Evolutionary conservation across 1,140 invertebrate genomes (phyloP).

Genomic region (Orussus abietinus): DNA sequence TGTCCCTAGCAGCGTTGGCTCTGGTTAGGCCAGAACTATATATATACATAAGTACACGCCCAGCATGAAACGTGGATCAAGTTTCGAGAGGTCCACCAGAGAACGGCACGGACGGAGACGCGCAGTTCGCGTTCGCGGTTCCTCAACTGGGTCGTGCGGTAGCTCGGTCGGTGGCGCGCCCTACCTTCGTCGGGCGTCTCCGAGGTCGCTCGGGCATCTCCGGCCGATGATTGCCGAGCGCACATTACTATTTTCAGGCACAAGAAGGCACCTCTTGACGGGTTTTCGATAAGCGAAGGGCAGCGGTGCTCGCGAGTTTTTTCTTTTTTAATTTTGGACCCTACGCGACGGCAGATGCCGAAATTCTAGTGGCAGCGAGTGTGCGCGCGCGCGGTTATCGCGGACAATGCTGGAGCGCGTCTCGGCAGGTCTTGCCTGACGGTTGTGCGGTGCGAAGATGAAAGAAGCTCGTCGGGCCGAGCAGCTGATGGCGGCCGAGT

Average conservation of each 20-base stretch:
- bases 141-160: too few relatives aligned
- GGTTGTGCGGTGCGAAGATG: conserved; percentile 31
- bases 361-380: conserved; percentile 18
- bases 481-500: conserved; percentile 35
- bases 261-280: conserved; percentile 41
- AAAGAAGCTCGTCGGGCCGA: conserved; percentile 33
- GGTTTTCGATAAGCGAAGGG: conserved; percentile 42
- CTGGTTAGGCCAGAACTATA: too few relatives aligned
- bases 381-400: conserved; percentile 17
- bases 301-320: conserved; percentile 29
- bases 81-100: too few relatives aligned
- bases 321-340: conserved; percentile 27
- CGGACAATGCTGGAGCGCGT: conserved; percentile 27
- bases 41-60: too few relatives aligned
- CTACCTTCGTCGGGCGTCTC: conserved; percentile 16
- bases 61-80: too few relatives aligned
- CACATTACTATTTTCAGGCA: conserved; percentile 47
- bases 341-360: conserved; percentile 14
- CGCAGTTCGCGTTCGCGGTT: too few relatives aligned
- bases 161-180: conserved; percentile 29
- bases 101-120: too few relatives aligned
- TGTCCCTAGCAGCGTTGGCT: too few relatives aligned
- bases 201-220: conserved; percentile 24
- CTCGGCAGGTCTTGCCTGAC: conserved; percentile 28
- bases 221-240: conserved; percentile 38